A percentile compares a stretch with the other conserved stretches of the same genome.
These are phyloP conservation scores for Hydraecia micacea DNA, from an alignment of 2,888 invertebrate species.

Conservation along the genomic window DNA sequence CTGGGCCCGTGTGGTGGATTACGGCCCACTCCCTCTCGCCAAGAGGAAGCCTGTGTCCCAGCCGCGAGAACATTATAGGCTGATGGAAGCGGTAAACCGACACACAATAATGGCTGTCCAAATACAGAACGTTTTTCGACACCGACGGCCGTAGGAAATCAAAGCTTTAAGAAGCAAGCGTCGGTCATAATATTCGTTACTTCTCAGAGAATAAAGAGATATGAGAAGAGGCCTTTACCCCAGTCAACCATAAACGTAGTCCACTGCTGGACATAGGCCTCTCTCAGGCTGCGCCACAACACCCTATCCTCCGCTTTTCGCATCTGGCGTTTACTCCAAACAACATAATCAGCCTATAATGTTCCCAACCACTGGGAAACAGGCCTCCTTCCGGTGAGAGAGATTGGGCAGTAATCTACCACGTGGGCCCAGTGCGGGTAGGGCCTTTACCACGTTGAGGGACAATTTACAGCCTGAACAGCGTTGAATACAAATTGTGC, in stretches of 20 bases:
- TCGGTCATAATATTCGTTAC: neutral
- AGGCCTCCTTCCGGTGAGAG: too few relatives aligned
- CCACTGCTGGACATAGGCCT: too few relatives aligned
- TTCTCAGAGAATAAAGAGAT: too few relatives aligned
- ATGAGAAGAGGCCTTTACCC: neutral
- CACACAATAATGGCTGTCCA: neutral
- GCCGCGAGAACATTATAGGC: neutral
- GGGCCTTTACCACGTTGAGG: too few relatives aligned
- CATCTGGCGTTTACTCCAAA: neutral
- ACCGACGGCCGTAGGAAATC: neutral
- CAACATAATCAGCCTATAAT: neutral
- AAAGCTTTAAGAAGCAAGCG: neutral
- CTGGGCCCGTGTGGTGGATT: neutral
- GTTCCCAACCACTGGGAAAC: too few relatives aligned
- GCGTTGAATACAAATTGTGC: slow-evolving; percentile 78
- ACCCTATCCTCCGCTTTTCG: too few relatives aligned
- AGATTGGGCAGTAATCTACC: too few relatives aligned
- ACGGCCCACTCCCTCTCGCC: neutral
- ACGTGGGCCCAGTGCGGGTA: too few relatives aligned
- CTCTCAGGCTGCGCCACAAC: too few relatives aligned
- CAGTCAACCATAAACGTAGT: too few relatives aligned
- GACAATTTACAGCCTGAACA: slow-evolving; percentile 9
- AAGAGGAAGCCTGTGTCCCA: too few relatives aligned
- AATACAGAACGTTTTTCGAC: neutral
- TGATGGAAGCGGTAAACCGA: too few relatives aligned